Base-by-base conservation (phyloP, 2,797 vertebrate genomes). In the Sylvilagus floridanus region DNA sequence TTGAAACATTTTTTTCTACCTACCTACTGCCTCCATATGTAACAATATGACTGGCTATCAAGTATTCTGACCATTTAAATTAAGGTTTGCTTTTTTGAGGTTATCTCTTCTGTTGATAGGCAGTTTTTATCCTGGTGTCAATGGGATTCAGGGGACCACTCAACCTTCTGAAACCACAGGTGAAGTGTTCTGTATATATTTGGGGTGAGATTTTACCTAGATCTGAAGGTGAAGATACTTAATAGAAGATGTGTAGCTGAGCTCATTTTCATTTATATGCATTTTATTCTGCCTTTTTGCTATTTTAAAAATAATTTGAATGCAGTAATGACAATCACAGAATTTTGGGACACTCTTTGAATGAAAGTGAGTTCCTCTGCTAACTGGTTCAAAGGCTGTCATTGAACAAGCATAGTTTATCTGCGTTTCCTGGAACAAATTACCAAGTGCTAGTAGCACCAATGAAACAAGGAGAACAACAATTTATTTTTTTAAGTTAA, bases 331-430 rank as follows among this genome's bases (percentile, higher is more conserved):
- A 82, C 8, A 92, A 69, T 14, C 26, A 73, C 82, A 90, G 30
- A 37, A 69, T 76, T 52, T 30, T 68, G 52, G 63, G 19, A 95
- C 93, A 84, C 77, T 85, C 32, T 91, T 77, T 68, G 84, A 84
- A 77, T 60, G 87, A 87, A 72, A 16, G 21, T 21, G 37, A 90
- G 4, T 35, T 4, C 71, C 26, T 81, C 17, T 65, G 52, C 54
- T 52, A 66, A 78, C n/a, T 65, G 52, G 22, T 35, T 82, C 88
- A 60, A 26, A 76, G 83, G 47, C n/a, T 17, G 5, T 21, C 65
- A 54, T 28, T 82, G 42, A 87, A 62, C 16, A 68, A 50, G 77
- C 8, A 35, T 21, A 62, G 28, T 90, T 42, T 47, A 62, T 77
- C 37, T 19, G 88, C n/a, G 82, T 5, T 4, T 47, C 12, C 6